Conservation (phyloP, 1,140 invertebrate species). For the Bombus pascuorum region DNA sequence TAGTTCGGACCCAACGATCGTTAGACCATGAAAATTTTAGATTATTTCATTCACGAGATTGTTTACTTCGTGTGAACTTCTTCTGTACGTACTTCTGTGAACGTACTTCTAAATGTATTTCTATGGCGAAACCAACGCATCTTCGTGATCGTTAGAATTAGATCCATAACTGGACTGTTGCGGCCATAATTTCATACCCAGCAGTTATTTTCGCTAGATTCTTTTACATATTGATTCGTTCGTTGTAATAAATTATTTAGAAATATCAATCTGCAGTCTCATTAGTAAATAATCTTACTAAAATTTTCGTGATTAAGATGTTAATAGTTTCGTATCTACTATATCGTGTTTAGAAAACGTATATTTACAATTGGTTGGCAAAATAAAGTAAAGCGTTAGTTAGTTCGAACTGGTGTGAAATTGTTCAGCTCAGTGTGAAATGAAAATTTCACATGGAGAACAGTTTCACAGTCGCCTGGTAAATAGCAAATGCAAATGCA, state of each 20-base stretch:
- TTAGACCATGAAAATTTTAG: constrained; percentile 27
- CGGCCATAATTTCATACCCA: constrained; percentile 32
- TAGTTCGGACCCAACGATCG: too few species aligned
- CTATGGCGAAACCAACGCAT: not conserved
- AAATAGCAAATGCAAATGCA: not conserved
- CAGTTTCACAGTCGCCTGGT: not conserved
- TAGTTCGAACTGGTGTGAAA: not conserved
- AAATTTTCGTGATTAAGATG: not conserved
- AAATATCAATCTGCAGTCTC: not conserved
- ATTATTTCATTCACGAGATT: constrained; percentile 41
- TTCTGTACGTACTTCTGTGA: too few species aligned
- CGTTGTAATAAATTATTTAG: not conserved
- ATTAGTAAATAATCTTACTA: not conserved
- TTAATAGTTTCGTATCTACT: not conserved
- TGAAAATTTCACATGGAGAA: not conserved
- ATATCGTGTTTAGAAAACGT: too few species aligned
- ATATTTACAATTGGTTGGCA: not conserved
- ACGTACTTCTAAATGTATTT: not conserved
- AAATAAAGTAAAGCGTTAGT: too few species aligned
- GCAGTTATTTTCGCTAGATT: constrained; percentile 13
- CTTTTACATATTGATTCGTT: constrained; percentile 17
- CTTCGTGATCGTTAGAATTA: not conserved
- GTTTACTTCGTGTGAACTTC: too few species aligned
- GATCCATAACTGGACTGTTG: constrained; percentile 50
- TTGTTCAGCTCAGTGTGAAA: not conserved